These are phyloP conservation scores for Sebastes trivittatus DNA, from an alignment of 2,797 vertebrate species.

Conservation along the genomic window DNA sequence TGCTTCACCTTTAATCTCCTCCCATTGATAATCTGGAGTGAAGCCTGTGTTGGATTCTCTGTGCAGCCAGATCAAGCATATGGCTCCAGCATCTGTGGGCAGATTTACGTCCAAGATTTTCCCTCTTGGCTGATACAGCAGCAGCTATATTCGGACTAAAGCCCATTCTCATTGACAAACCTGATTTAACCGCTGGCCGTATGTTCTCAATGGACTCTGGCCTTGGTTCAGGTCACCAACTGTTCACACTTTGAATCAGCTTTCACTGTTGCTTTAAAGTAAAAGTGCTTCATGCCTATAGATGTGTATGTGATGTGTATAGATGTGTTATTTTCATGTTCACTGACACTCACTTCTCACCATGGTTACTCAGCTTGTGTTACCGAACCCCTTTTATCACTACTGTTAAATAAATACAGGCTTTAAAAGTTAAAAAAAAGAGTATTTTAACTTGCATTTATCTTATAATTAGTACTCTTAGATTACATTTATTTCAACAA, in stretches of 20 bases:
- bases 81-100: constrained; percentile 78
- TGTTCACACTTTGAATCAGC: constrained; percentile 55
- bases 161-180: constrained; percentile 80
- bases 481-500: background rate
- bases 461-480: background rate
- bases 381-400: background rate
- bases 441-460: background rate
- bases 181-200: constrained; percentile 62
- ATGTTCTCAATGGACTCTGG: constrained; percentile 66
- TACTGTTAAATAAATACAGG: background rate
- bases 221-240: constrained; percentile 64
- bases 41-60: constrained; percentile 58
- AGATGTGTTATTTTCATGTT: background rate
- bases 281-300: background rate
- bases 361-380: background rate
- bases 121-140: constrained; percentile 43
- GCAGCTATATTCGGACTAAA: constrained; percentile 61
- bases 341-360: background rate
- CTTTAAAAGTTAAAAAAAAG: background rate
- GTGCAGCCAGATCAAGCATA: constrained; percentile 70
- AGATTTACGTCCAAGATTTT: constrained; percentile 57
- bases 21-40: constrained; percentile 64
- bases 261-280: constrained; percentile 30
- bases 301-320: background rate
- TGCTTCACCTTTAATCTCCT: constrained; percentile 52